Evolutionary conservation across 2,888 invertebrate genomes (phyloP).

Genomic region (Rhabditoides inermis): DNA sequence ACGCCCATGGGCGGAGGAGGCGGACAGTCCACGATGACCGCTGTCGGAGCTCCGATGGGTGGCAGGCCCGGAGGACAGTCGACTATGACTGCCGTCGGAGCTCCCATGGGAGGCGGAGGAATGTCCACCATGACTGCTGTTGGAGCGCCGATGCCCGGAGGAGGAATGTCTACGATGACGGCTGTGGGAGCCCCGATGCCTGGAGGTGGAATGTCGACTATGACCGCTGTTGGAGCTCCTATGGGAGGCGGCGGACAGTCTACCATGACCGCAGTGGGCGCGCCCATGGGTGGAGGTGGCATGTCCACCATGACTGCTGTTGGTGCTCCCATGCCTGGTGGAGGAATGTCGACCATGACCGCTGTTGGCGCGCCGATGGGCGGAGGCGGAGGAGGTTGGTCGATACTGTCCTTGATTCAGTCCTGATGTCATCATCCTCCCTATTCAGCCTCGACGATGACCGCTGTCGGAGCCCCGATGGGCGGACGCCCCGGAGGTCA

Average conservation of each 20-base stretch:
- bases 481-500: not conserved
- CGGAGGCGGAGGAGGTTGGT: not conserved
- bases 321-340: not conserved
- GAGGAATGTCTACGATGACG: not conserved
- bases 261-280: not conserved
- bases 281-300: not conserved
- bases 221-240: not conserved
- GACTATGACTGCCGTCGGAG: not conserved
- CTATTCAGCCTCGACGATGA: constrained; percentile 1
- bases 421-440: too few species aligned
- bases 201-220: too few species aligned
- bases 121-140: not conserved
- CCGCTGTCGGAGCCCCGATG: not conserved
- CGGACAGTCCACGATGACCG: not conserved
- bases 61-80: not conserved
- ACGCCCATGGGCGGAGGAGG: not conserved
- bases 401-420: too few species aligned
- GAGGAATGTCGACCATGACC: not conserved
- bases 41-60: not conserved
- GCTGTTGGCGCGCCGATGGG: not conserved
- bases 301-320: not conserved
- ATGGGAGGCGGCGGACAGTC: not conserved
- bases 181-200: too few species aligned
- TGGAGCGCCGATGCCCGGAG: too few species aligned
- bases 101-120: too few species aligned